Base-by-base conservation (phyloP, 1,140 invertebrate genomes). In the Choristoneura fumiferana region DNA sequence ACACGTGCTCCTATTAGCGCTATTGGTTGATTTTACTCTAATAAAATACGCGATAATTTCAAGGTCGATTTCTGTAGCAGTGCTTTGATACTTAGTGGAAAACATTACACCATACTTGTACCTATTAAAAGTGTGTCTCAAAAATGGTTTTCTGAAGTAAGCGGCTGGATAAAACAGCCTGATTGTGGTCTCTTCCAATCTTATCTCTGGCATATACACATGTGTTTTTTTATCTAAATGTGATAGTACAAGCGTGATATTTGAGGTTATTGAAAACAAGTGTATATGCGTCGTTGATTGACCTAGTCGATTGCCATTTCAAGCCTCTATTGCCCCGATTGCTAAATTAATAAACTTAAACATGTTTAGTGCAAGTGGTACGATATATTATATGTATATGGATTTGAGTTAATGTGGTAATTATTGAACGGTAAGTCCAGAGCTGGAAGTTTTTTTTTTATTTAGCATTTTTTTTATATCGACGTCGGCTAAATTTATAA, bases 211-310 rank as follows among this genome's bases (percentile, higher is more conserved):
- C 22, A 40, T 40, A 40, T 4, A 29, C 29, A 49, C 17, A 22
- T 49, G 17, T 49, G 10, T 49, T 33, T 29, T 49, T 33, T n/a
- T 29, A 33, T 33, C 18, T 5, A 6, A 10, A 22, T 18, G 22
- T 18, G 5, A 6, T 13, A 49, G 22, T 17, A 22, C 12, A 22
- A 13, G 17, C 43, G 18, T 49, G 43, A 12, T 33, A 4, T 49
- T 49, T 49, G 18, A 49, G 43, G 43, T 49, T 49, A 49, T 49
- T 49, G 22, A 49, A 15, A n/a, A 49, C 43, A 29, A 29, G 10
- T 5, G 17, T 9, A 49, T 49, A 1, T 33, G 12, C 18, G 43
- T 22, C n/a, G n/a, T 49, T 12, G 22, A 49, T 13, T 49, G 12
- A 49, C 17, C 18, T n/a, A 4, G 18, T 49, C 18, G 43, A 18